Base-by-base conservation (phyloP, 1,140 invertebrate genomes). In the Psilanteris sp. region DNA sequence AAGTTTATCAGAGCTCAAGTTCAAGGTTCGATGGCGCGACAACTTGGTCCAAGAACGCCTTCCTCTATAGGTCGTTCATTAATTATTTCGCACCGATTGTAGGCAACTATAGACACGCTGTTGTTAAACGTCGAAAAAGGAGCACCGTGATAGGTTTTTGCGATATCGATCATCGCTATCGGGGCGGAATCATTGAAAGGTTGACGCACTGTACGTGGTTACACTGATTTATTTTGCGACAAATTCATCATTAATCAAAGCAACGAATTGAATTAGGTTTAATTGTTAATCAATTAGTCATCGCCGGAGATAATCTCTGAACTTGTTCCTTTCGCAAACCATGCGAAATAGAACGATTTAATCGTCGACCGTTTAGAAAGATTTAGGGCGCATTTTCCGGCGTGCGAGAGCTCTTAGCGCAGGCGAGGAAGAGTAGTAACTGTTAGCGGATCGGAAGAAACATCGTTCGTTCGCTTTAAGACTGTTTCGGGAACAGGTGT, bases 401-500 rank as follows among this genome's bases (percentile, higher is more conserved):
- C 32, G 52, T 59, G 39, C 36, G 22, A 15, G 43, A 66, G 68
- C 48, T 72, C 54, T 52, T 61, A 36, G 37, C 66, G 8, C 66
- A 27, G 54, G 34, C 50, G 13, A 61, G 22, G 24, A 24, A 73
- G 70, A 64, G 64, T 59, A 64, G 59, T 32, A 73, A 73, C 70
- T 73, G 70, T 50, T 46, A 36, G 34, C 44, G 50, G 15, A 44
- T 46, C 39, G 10, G 50, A 71, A 70, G 57, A 67, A 55, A 44
- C 54, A 44, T 41, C 70, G 55, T 31, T 36, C 10, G 43, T 16
- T 64, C 64, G 48, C 37, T 74, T 68, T 70, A 48, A 48, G 61
- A 59, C 55, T 26, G 54, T 78, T 78, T 76, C 43, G 48, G 59
- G 79, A 81, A 79, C 79, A 81, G 79, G 79, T 81, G 79, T 79